A percentile compares a stretch with the other conserved stretches of the same genome.
These are phyloP conservation scores for Enteromius trimaculatus DNA, from an alignment of 2,797 vertebrate species.

Conservation along the genomic window DNA sequence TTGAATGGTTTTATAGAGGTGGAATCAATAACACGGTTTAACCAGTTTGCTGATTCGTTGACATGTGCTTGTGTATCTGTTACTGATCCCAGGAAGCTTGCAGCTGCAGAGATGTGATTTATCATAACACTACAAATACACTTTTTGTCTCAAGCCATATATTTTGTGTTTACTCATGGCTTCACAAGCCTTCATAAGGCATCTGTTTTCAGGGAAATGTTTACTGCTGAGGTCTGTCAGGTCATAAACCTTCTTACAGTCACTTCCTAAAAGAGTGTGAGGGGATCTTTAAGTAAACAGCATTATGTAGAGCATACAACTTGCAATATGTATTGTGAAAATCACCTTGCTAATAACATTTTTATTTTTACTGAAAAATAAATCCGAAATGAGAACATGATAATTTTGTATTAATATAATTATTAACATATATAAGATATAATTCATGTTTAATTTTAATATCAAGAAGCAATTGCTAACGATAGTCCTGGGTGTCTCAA, in stretches of 20 bases:
- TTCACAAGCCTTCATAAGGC: neutral
- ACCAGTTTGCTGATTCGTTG: constrained; percentile 9
- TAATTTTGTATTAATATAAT: neutral
- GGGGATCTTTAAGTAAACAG: neutral
- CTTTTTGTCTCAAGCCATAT: neutral
- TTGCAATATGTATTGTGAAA: neutral
- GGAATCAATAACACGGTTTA: constrained; percentile 5
- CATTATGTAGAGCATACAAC: neutral
- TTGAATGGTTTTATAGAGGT: constrained; percentile 14
- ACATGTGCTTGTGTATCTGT: neutral
- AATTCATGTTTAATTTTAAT: no score
- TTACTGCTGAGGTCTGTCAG: neutral
- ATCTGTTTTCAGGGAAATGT: constrained; percentile 7
- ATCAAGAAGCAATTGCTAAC: no score
- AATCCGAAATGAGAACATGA: neutral
- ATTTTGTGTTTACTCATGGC: neutral
- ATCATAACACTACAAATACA: neutral
- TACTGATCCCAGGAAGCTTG: constrained; percentile 4
- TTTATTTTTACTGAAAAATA: no score
- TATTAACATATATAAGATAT: no score
- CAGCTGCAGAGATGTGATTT: neutral
- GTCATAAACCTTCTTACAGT: neutral
- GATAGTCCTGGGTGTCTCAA: no score
- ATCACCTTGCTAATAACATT: neutral
- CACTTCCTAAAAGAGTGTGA: constrained; percentile 10